Conservation (phyloP, 37 sponge, comb jelly and placozoan species). For the Cladorhizidae sp. region DNA sequence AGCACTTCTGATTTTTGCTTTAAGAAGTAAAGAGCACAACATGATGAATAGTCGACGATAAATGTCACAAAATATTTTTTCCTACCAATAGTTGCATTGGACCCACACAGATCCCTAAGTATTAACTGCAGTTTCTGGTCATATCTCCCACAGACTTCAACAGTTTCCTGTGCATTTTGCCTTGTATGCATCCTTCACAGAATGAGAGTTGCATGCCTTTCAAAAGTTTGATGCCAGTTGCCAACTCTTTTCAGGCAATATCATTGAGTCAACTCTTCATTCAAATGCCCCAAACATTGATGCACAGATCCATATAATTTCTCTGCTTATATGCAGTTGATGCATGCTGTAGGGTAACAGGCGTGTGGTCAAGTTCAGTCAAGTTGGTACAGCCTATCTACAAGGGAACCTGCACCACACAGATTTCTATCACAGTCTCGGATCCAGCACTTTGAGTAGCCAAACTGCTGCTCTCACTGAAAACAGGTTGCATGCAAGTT, state of each 20-base stretch:
- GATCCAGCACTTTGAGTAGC: too few species aligned
- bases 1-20: too few species aligned
- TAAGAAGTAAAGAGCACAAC: slow-evolving; percentile 56
- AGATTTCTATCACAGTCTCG: slow-evolving; percentile 25
- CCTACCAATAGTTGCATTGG: slow-evolving; percentile 65
- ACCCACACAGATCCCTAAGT: slow-evolving; percentile 68
- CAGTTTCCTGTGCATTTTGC: slow-evolving; percentile 43
- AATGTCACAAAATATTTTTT: slow-evolving; percentile 67
- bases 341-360: too few species aligned
- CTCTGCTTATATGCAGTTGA: neutral
- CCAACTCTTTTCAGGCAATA: too few species aligned
- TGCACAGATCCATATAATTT: slow-evolving; percentile 43
- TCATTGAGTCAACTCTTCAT: slow-evolving; percentile 16
- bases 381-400: slow-evolving; percentile 44
- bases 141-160: slow-evolving; percentile 56
- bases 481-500: neutral
- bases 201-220: slow-evolving; percentile 21
- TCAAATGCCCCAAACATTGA: slow-evolving; percentile 50
- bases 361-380: slow-evolving; percentile 30
- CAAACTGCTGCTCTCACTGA: too few species aligned
- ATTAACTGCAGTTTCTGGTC: slow-evolving; percentile 34
- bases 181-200: slow-evolving; percentile 66
- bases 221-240: too few species aligned
- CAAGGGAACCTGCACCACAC: slow-evolving; percentile 39
- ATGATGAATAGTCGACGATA: slow-evolving; percentile 68